A percentile compares a stretch with the other conserved stretches of the same genome.
These are phyloP conservation scores for Ivindomyrus marchei DNA, from an alignment of 2,113 vertebrate species.

Conservation along the genomic window DNA sequence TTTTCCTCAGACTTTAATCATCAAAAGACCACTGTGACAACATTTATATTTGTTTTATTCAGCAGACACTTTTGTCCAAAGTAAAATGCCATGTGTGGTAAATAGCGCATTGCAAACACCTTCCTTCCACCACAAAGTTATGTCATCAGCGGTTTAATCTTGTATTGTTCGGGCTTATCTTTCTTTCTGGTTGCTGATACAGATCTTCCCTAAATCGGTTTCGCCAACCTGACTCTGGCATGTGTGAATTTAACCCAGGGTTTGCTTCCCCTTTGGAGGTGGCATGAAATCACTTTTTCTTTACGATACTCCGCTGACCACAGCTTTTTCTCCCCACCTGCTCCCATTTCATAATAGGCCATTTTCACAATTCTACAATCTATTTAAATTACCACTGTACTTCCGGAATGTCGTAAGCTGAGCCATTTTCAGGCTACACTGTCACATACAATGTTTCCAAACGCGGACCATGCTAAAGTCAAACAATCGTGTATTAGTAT, in stretches of 20 bases:
- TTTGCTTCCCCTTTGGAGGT: not conserved
- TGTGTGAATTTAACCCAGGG: not conserved
- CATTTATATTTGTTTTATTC: not conserved
- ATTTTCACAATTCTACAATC: not conserved
- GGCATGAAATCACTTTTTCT: not conserved
- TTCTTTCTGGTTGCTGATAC: conserved; percentile 10
- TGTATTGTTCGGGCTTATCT: conserved; percentile 15
- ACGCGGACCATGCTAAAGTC: not conserved
- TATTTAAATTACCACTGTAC: not conserved
- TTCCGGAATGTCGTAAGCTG: not conserved
- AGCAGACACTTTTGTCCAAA: not conserved
- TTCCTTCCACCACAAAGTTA: not conserved
- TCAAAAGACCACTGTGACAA: not conserved
- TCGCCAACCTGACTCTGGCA: conserved; percentile 14
- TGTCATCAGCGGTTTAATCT: conserved; percentile 11
- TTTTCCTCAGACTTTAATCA: not conserved
- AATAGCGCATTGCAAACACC: not conserved
- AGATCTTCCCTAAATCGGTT: conserved; percentile 21
- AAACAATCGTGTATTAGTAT: not conserved
- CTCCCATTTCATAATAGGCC: not conserved
- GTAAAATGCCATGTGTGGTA: not conserved
- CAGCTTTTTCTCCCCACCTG: not conserved
- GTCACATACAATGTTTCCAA: not conserved
- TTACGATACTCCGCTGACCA: not conserved
- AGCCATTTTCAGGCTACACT: not conserved